These are phyloP conservation scores for Parascotia fuliginaria DNA, from an alignment of 2,888 invertebrate species.

Conservation along the genomic window DNA sequence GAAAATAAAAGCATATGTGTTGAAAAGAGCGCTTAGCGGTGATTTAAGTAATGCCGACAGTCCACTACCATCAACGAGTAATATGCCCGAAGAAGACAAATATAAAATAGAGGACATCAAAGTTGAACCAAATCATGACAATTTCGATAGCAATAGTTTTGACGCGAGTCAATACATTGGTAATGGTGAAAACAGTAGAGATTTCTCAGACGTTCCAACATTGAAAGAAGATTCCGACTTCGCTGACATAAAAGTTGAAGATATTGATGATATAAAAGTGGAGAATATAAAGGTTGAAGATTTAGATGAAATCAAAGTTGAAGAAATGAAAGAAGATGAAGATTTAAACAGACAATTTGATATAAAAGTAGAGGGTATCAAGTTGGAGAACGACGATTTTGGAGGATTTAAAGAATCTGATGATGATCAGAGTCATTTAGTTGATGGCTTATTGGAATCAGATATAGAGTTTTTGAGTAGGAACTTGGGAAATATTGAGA, in stretches of 20 bases:
- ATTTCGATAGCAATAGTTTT: conserved; percentile 69
- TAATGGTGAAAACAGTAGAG: conserved; percentile 67
- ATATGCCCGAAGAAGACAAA: conserved; percentile 63
- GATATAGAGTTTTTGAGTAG: conserved; percentile 82
- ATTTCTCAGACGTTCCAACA: conserved; percentile 71
- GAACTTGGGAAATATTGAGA: conserved; percentile 80
- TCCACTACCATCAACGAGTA: conserved; percentile 72
- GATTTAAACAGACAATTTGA: conserved; percentile 67
- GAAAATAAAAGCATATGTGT: conserved; percentile 90
- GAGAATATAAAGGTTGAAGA: conserved; percentile 77
- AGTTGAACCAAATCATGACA: conserved; percentile 67
- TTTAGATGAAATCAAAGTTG: conserved; percentile 73
- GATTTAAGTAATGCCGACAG: conserved; percentile 69
- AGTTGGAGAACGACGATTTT: conserved; percentile 75
- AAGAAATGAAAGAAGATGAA: conserved; percentile 76
- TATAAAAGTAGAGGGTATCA: conserved; percentile 78
- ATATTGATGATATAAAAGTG: conserved; percentile 79
- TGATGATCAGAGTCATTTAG: conserved; percentile 71
- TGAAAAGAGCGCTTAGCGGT: conserved; percentile 65
- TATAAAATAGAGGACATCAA: conserved; percentile 72
- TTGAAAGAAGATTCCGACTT: conserved; percentile 76
- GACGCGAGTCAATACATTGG: conserved; percentile 74
- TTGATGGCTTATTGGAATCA: conserved; percentile 77
- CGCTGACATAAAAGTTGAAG: conserved; percentile 79
- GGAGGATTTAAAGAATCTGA: conserved; percentile 71